Evolutionary conservation across 2,797 vertebrate genomes (phyloP).

Genomic region (Potorous gilbertii): DNA sequence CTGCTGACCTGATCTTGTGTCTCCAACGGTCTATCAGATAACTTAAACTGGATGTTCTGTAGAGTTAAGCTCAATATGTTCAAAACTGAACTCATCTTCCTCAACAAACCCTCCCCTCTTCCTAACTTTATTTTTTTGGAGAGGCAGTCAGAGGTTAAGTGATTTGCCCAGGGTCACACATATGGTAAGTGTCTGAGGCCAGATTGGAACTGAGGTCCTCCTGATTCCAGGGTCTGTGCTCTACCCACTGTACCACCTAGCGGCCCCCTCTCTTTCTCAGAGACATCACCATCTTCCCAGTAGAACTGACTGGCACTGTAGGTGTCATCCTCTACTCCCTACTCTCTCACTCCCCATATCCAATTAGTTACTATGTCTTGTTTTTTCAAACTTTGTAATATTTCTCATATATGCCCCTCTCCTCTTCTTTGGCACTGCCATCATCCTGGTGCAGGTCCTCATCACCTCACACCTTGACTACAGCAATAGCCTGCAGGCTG

Average conservation of each 20-base stretch:
- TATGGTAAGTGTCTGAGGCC: no score
- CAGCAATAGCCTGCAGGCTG: neutral
- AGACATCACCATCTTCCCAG: no score
- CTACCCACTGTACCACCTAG: no score
- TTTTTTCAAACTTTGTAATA: neutral
- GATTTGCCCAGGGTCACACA: no score
- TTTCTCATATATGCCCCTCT: neutral
- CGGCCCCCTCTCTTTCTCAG: no score
- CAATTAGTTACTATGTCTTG: neutral
- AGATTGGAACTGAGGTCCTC: no score
- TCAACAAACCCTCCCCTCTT: neutral
- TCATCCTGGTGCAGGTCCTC: neutral
- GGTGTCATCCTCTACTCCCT: neutral
- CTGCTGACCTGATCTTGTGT: neutral
- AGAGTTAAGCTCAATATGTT: neutral
- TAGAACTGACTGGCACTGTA: no score
- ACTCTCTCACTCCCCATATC: neutral
- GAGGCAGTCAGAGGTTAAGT: no score
- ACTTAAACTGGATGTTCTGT: neutral
- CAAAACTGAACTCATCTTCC: neutral
- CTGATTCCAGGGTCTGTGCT: no score
- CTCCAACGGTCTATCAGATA: neutral
- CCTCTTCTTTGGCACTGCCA: neutral
- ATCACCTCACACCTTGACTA: neutral
- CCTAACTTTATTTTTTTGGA: neutral